Base-by-base conservation (phyloP, 2,797 vertebrate species). In the Acridotheres tristis region DNA sequence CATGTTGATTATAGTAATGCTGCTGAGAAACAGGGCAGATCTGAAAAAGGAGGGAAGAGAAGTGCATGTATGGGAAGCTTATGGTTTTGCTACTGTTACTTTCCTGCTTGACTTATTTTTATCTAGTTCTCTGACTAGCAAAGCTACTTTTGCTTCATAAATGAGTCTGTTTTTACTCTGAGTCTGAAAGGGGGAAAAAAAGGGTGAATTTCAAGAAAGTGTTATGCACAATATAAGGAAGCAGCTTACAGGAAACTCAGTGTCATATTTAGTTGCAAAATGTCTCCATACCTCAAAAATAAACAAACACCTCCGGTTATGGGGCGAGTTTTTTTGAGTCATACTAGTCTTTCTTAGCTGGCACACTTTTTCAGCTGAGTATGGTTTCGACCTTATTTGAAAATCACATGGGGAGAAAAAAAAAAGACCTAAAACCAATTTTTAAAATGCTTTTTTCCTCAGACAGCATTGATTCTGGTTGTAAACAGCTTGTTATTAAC, bases 201-300 rank as follows among this genome's bases (percentile, higher is more conserved):
- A 54, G 16, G 13, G 3, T 71, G 50, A 84, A 32, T 91, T 88
- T 94, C 74, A 89, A 89, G 91, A 67, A 94, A 93, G 53, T 50
- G 58, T 90, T 86, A 54, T 65, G 80, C 40, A 10, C 55, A 66
- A 74, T 32, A 61, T 85, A 91, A 87, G 68, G 74, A 85, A 94
- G 71, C 78, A 48, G 68, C 54, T 95, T 95, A 96, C 91, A 90
- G 95, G 96, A 96, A 96, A 96, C 76, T 69, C 47, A 10, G 63
- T 88, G 69, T 90, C 80, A 47, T 85, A 51, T 94, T 88, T 83
- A 92, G 93, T 93, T 73, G 84, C 85, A 88, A 82, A 86, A 91
- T 91, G 83, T 91, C 83, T 96, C 74, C 45, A 15, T 95, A 86
- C 89, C 88, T 95, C 91, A 94, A 89, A 96, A 95, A 91, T 90